phyloP scores from a whole-genome alignment of 2,888 invertebrate genomes.

The Entomobrya proxima region DNA sequence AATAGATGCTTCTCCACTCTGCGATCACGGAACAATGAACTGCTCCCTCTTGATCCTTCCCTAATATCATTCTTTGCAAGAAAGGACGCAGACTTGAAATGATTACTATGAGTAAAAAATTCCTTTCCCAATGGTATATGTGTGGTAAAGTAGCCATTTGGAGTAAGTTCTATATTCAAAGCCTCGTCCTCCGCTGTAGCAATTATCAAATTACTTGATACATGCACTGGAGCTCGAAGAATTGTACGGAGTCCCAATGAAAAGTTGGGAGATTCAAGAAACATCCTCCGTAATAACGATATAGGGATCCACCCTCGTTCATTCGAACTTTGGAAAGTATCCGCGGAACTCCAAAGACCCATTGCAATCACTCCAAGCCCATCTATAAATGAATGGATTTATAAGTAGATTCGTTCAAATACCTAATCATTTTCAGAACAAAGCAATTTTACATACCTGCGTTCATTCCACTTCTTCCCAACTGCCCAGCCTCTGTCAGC shows the following conservation, averaged over 20 bases:
- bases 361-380: conserved; percentile 67
- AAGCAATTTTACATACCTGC: conserved; percentile 40
- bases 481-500: conserved; percentile 69
- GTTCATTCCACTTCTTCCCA: conserved; percentile 67
- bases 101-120: conserved; percentile 67
- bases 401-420: not conserved
- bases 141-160: conserved; percentile 55
- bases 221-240: conserved; percentile 62
- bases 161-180: conserved; percentile 64
- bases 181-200: conserved; percentile 70
- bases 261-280: conserved; percentile 68
- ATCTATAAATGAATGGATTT: conserved; percentile 38
- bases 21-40: conserved; percentile 66
- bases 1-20: conserved; percentile 58
- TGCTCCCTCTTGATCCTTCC: conserved; percentile 62
- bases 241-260: conserved; percentile 64
- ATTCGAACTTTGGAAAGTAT: conserved; percentile 36
- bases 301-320: conserved; percentile 65
- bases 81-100: conserved; percentile 65
- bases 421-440: not conserved
- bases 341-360: conserved; percentile 64
- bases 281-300: conserved; percentile 66
- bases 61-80: conserved; percentile 32
- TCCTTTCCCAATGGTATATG: conserved; percentile 64
- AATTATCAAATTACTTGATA: conserved; percentile 60